Percentiles rank a stretch among this genome's conserved stretches.
Evolutionary conservation across 2,113 vertebrate genomes (phyloP).

Genomic region (Chroicocephalus ridibundus): DNA sequence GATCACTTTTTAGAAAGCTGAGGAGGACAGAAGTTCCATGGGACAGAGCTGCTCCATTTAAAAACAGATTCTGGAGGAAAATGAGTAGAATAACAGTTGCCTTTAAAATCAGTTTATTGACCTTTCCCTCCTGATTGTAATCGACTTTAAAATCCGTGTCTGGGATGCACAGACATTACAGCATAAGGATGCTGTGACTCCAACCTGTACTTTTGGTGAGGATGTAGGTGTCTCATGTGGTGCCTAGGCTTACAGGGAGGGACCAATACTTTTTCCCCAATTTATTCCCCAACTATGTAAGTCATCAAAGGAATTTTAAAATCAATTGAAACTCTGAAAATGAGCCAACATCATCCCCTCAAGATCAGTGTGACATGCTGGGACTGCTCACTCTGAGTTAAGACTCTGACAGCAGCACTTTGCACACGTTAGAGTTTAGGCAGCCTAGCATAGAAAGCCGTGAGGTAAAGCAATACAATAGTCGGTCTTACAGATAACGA

Average conservation of each 20-base stretch:
- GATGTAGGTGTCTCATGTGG: neutral
- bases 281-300: slow-evolving; percentile 9
- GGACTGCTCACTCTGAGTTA: neutral
- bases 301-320: slow-evolving; percentile 59
- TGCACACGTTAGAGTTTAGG: neutral
- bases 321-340: slow-evolving; percentile 57
- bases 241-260: neutral
- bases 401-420: slow-evolving; percentile 15
- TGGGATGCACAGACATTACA: neutral
- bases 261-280: slow-evolving; percentile 8
- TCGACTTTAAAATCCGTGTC: neutral
- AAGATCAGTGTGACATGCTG: neutral
- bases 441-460: neutral
- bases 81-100: slow-evolving; percentile 27
- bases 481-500: neutral
- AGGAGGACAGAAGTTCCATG: neutral
- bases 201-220: neutral
- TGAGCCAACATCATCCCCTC: neutral
- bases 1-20: neutral
- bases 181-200: neutral
- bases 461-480: neutral
- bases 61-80: neutral
- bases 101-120: slow-evolving; percentile 54
- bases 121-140: neutral
- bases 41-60: neutral